Percentiles rank a stretch among this genome's conserved stretches.
Conservation (phyloP, 2,113 vertebrate genomes). For the Calonectris borealis region DNA sequence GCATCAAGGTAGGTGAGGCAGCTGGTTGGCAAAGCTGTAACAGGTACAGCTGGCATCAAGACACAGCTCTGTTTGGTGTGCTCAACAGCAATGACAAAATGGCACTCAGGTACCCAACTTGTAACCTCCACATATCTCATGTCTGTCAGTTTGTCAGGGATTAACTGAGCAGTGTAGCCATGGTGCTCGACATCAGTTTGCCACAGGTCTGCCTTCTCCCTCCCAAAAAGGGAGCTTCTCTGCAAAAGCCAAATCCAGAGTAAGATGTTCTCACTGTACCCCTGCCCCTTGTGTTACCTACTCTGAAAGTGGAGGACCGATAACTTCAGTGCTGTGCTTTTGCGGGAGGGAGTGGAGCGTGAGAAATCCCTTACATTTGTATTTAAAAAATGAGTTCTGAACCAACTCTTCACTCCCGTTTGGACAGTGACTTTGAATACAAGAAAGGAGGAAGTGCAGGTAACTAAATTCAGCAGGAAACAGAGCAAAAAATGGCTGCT, state of each 20-base stretch:
- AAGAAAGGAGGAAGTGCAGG: background rate
- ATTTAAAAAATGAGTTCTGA: background rate
- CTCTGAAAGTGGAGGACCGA: fast-evolving
- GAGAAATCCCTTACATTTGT: background rate
- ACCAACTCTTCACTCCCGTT: background rate
- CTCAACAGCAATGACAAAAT: background rate
- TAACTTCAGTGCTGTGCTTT: background rate
- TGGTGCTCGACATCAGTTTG: background rate
- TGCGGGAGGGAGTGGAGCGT: background rate
- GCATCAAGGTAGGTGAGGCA: background rate
- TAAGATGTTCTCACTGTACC: background rate
- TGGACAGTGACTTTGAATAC: background rate
- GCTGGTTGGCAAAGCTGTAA: background rate
- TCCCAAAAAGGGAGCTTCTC: background rate
- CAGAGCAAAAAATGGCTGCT: background rate
- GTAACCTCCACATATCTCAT: background rate
- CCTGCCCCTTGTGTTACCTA: background rate
- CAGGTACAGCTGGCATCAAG: background rate
- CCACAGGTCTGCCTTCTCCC: background rate
- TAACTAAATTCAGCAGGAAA: background rate
- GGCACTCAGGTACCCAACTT: background rate
- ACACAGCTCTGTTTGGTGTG: background rate
- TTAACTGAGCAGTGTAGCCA: background rate
- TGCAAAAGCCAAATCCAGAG: background rate
- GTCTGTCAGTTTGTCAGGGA: background rate